Conservation (phyloP, 1,140 invertebrate species). For the Neoseiulus cucumeris region DNA sequence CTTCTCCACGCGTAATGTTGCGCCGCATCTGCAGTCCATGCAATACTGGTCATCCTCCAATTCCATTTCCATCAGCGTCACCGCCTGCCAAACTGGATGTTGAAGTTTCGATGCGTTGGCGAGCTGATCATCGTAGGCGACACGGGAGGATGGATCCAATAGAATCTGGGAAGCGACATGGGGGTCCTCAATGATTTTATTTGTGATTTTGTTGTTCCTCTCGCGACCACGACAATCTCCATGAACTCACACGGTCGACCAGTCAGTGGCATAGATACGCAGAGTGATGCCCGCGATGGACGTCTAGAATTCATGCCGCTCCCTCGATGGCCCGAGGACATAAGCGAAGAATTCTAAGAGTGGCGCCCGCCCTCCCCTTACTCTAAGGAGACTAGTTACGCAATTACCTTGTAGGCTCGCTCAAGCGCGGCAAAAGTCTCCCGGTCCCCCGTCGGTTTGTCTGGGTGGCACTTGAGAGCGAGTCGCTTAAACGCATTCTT, state of each 20-base stretch:
- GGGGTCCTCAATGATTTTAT: too few species aligned
- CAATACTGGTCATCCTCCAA: background rate
- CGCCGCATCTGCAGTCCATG: background rate
- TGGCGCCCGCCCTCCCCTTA: too few species aligned
- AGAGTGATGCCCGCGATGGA: too few species aligned
- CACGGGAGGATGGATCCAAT: background rate
- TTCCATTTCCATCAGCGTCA: background rate
- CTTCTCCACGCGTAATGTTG: background rate
- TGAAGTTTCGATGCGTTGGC: background rate
- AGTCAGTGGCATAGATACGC: too few species aligned
- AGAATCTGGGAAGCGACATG: background rate
- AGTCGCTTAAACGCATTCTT: background rate
- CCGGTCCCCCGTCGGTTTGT: background rate
- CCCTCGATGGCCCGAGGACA: too few species aligned
- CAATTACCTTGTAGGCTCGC: conserved; percentile 3
- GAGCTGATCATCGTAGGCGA: background rate
- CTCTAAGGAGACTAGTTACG: too few species aligned
- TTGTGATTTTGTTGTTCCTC: too few species aligned
- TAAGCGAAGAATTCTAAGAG: too few species aligned
- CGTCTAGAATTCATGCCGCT: too few species aligned
- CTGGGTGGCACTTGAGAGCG: background rate
- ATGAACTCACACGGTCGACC: too few species aligned
- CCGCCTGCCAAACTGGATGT: background rate
- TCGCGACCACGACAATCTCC: too few species aligned
- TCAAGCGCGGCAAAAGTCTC: background rate